Evolutionary conservation across 2,888 invertebrate genomes (phyloP), one percentile per base, ranked within the genome.

Genomic region (Alcis repandata): DNA sequence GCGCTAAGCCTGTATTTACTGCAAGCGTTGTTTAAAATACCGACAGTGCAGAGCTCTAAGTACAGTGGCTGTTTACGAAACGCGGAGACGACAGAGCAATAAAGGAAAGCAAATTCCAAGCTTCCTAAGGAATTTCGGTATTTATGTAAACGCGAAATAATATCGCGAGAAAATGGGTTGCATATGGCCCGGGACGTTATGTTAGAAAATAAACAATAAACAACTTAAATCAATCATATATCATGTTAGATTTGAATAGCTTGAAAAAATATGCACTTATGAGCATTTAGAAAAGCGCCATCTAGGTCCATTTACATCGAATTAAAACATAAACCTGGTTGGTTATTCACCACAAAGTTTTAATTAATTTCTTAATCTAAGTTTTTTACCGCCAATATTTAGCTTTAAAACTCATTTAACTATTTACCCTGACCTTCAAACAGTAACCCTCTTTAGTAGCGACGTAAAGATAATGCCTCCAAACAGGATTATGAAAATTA

Each of bases 61-160:
- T 41, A 33, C 8, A 8, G 33, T 59, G 59, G 59, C 4, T 59
- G 49, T 49, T 54, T 53, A 40, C 13, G 57, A 38, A 62, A 45
- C 48, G 11, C 4, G 15, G 48, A 63, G 63, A 67, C 60, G 58
- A 69, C 48, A 36, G 36, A 36, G 72, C 66, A 72, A 75, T 79
- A 74, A 71, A 71, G 72, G 69, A 71, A 69, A 67, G 48, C 70
- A 68, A 71, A 73, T 76, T 75, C 73, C 60, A 63, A 71, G 70
- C 56, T 57, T 73, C 70, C 71, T 72, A 67, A 79, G 76, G 77
- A 74, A 74, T 74, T 76, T 73, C 43, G 66, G 68, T 67, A 69
- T 61, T 56, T 60, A 69, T 58, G 9, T 27, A 27, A 27, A n/a
- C n/a, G n/a, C n/a, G n/a, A n/a, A n/a, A n/a, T n/a, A n/a, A n/a